Percentiles rank a stretch among this genome's conserved stretches.
Evolutionary conservation across 1,140 invertebrate genomes (phyloP).

Genomic region (Pogonomyrmex californicus): DNA sequence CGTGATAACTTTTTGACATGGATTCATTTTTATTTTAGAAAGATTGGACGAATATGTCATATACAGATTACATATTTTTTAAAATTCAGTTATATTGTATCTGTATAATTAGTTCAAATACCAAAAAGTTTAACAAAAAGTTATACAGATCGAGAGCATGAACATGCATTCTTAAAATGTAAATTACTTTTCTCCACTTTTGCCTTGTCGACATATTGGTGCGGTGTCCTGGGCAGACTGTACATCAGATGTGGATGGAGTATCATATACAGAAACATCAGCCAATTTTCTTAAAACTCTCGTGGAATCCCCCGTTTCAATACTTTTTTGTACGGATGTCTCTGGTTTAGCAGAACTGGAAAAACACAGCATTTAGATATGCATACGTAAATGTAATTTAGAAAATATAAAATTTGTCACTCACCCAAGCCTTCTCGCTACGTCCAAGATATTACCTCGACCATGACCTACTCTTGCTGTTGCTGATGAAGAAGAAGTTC

Average conservation of each 20-base stretch:
- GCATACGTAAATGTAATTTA: constrained; percentile 6
- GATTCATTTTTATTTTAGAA: background rate
- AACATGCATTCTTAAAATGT: background rate
- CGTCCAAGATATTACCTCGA: constrained; percentile 39
- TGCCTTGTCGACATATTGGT: constrained; percentile 66
- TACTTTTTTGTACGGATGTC: background rate
- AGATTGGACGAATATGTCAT: background rate
- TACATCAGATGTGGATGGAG: constrained; percentile 11
- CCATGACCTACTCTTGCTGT: constrained; percentile 32
- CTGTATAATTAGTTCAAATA: background rate
- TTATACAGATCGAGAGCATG: background rate
- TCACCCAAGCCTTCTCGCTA: constrained; percentile 44
- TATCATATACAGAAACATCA: constrained; percentile 72
- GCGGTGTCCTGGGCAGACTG: background rate
- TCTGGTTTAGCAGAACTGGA: background rate
- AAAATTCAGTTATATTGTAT: background rate
- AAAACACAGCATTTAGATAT: background rate
- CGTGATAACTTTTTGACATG: background rate
- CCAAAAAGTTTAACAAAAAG: background rate
- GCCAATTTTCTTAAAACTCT: constrained; percentile 73
- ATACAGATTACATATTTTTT: background rate
- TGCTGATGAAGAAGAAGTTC: background rate
- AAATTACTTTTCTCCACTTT: constrained; percentile 75
- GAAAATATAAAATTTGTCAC: constrained; percentile 25
- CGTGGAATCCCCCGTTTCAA: background rate